Conservation (phyloP, 1,140 invertebrate species). For the Theocolax elegans region DNA sequence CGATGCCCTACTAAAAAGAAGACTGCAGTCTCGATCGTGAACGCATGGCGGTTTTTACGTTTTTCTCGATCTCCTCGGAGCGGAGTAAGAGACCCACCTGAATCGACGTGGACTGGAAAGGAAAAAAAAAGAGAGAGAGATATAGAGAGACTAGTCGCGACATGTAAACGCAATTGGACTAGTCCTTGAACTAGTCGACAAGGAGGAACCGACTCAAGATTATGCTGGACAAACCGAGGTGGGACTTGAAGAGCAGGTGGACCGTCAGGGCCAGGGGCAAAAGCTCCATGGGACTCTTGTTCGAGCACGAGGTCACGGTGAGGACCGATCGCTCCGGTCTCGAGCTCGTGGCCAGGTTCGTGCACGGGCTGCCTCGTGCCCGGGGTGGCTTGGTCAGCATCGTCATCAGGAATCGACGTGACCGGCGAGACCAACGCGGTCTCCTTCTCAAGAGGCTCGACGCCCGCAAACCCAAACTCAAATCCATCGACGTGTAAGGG, state of each 20-base stretch:
- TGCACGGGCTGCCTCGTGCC: conserved; percentile 41
- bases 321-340: conserved; percentile 45
- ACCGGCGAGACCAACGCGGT: neutral
- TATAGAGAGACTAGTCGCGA: no score
- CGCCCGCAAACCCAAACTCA: neutral
- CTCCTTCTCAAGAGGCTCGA: conserved; percentile 41
- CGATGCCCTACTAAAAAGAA: no score
- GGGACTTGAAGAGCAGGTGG: conserved; percentile 49
- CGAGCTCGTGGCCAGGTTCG: conserved; percentile 52
- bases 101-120: no score
- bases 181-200: no score
- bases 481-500: conserved; percentile 11
- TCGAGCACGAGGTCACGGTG: conserved; percentile 55
- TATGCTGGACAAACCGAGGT: conserved; percentile 34
- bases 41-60: no score
- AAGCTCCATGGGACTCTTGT: conserved; percentile 40
- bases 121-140: no score
- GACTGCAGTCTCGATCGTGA: no score
- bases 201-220: neutral
- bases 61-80: no score
- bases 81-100: no score
- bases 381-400: conserved; percentile 51
- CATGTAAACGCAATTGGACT: no score
- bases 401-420: conserved; percentile 43
- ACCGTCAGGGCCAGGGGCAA: conserved; percentile 37